Evolutionary conservation across 2,888 invertebrate species (phyloP).

Genomic region (Mimumesa dahlbomi): DNA sequence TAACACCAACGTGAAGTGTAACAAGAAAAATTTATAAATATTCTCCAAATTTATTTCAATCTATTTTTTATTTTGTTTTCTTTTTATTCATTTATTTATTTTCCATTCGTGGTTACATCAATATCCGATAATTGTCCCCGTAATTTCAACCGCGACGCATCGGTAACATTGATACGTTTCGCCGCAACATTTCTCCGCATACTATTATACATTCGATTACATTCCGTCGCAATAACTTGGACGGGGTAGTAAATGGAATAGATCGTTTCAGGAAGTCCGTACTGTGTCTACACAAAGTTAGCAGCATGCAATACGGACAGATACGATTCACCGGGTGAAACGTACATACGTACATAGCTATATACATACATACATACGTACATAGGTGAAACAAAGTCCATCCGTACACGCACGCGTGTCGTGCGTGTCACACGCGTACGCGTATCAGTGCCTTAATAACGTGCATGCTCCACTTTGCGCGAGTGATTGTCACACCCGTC

Average conservation of each 20-base stretch:
- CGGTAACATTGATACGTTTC: no score
- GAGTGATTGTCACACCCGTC: constrained; percentile 16
- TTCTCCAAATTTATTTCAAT: no score
- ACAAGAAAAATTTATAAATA: no score
- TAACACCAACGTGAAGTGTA: no score
- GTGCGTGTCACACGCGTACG: not conserved
- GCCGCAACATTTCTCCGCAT: no score
- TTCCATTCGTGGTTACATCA: no score
- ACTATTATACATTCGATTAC: not conserved
- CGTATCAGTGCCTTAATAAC: constrained; percentile 13
- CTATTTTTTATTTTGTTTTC: no score
- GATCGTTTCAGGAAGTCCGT: not conserved
- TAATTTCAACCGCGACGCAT: no score
- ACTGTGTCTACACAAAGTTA: not conserved
- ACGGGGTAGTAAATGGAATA: not conserved
- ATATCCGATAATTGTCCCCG: no score
- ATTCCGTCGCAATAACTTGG: not conserved
- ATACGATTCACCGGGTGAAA: not conserved
- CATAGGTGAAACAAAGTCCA: not conserved
- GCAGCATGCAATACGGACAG: not conserved
- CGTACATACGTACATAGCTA: not conserved
- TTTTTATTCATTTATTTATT: no score
- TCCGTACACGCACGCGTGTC: not conserved
- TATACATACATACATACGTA: not conserved
- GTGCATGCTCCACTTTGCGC: constrained; percentile 8